These are phyloP conservation scores for Aphelinus certus DNA, from an alignment of 1,140 invertebrate genomes.

Conservation along the genomic window DNA sequence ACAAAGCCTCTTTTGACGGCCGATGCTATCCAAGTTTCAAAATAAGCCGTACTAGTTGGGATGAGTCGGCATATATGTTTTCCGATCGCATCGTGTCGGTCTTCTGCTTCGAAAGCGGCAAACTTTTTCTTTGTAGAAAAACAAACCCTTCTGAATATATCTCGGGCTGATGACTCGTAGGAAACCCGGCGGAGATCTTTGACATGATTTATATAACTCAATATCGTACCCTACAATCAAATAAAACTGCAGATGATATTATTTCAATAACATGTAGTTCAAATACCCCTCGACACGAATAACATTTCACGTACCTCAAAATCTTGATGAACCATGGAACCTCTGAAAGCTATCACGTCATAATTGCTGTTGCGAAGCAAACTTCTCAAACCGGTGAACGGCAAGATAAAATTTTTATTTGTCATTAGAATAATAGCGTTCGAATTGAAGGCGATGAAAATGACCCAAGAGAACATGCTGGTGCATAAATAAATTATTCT, in stretches of 20 bases:
- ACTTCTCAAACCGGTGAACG: constrained; percentile 42
- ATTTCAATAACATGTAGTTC: no score
- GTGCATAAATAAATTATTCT: constrained; percentile 44
- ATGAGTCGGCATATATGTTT: constrained; percentile 31
- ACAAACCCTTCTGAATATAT: constrained; percentile 38
- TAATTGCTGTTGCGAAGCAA: constrained; percentile 48
- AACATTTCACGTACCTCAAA: constrained; percentile 24
- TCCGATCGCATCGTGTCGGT: constrained; percentile 22
- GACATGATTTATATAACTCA: neutral
- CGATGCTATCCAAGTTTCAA: constrained; percentile 41
- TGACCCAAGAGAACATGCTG: constrained; percentile 47
- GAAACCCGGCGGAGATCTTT: neutral
- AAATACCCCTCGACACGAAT: neutral
- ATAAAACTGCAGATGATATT: neutral
- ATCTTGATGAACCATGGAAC: constrained; percentile 30
- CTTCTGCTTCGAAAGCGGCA: constrained; percentile 40
- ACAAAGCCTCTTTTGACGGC: constrained; percentile 32
- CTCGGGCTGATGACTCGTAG: neutral
- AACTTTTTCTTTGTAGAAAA: constrained; percentile 17
- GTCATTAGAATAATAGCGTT: constrained; percentile 46
- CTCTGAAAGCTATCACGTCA: constrained; percentile 36
- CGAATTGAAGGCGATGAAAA: constrained; percentile 45
- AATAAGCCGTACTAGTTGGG: constrained; percentile 10
- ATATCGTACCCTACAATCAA: neutral
- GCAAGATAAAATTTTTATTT: constrained; percentile 35